Evolutionary conservation across 2,797 vertebrate genomes (phyloP), one percentile per base, ranked within the genome.

Genomic region (Taenioides sp.): DNA sequence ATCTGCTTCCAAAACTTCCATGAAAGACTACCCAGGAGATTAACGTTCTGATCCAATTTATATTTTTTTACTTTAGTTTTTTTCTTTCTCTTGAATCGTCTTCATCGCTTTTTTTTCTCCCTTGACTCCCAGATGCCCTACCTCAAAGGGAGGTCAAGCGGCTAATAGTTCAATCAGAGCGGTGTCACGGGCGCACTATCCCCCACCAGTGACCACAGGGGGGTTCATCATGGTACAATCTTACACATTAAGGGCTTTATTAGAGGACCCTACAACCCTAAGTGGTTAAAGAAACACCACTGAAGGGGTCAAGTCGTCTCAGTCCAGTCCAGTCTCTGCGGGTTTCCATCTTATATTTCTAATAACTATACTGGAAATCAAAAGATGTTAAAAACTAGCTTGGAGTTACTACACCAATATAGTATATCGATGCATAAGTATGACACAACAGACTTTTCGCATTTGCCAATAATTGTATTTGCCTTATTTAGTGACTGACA

Each of bases 141-240:
- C 92, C 91, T 91, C 91, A 90, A 80, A 93, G 93, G 90, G 95
- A 95, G 95, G 96, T 96, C 95, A 96, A 95, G 94, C 91, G 77
- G 92, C 95, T 96, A 97, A 97, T 95, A 94, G 95, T 95, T 96
- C 96, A 96, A 96, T 97, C 96, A 96, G 95, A 95, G 95, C 93
- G 86, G 92, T 96, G 95, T 95, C 95, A 96, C 92, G 70, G 72
- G 87, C 91, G 88, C 93, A 92, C 79, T 86, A 80, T 73, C 86
- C 82, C 78, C 85, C 74, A 72, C 70, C 70, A 20, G 81, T 85
- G 80, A 60, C 75, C 77, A 73, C 63, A 59, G 55, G 71, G 92
- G 91, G 93, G 94, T 95, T 96, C 95, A 96, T 96, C 96, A 95
- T 95, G 96, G 94, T 89, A 94, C 93, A 93, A 95, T 95, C 94